Percentiles rank a stretch among this genome's conserved stretches.
phyloP scores from a whole-genome alignment of 2,888 invertebrate species.

The Phaonia tiefii region DNA sequence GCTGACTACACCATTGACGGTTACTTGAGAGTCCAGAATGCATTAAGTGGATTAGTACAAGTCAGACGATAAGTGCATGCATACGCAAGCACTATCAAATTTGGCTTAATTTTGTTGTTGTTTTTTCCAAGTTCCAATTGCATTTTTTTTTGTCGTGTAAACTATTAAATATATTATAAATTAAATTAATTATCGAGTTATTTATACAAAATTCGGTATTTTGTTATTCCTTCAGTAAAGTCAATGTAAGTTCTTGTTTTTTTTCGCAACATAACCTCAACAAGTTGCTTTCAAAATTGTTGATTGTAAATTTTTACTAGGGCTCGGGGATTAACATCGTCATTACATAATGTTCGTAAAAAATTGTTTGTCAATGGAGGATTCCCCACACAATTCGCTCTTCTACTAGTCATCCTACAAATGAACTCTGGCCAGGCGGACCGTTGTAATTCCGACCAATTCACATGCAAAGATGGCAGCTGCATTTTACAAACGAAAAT shows the following conservation, averaged over 20 bases:
- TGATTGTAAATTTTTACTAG: constrained; percentile 46
- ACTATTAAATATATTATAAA: constrained; percentile 37
- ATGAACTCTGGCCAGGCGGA: constrained; percentile 61
- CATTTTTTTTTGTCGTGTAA: constrained; percentile 1
- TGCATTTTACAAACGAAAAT: constrained; percentile 77
- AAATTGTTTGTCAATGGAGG: constrained; percentile 43
- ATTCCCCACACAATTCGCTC: not conserved
- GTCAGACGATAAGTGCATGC: constrained; percentile 50
- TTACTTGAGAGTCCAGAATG: not conserved
- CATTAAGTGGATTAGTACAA: constrained; percentile 40
- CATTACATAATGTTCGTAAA: constrained; percentile 67
- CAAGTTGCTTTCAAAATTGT: not conserved
- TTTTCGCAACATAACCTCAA: constrained; percentile 26
- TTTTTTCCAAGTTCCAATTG: constrained; percentile 1
- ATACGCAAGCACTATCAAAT: constrained; percentile 35
- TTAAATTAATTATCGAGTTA: not conserved
- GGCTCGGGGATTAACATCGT: constrained; percentile 59
- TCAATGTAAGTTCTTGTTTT: constrained; percentile 61
- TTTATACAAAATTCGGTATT: not conserved
- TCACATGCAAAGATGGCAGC: constrained; percentile 81
- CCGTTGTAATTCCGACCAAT: constrained; percentile 80
- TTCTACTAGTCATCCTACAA: not conserved
- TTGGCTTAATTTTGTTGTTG: constrained; percentile 26
- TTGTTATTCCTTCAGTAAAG: not conserved
- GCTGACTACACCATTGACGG: not conserved